Evolutionary conservation across 2,113 vertebrate genomes (phyloP).

Genomic region (Pristiophorus japonicus): DNA sequence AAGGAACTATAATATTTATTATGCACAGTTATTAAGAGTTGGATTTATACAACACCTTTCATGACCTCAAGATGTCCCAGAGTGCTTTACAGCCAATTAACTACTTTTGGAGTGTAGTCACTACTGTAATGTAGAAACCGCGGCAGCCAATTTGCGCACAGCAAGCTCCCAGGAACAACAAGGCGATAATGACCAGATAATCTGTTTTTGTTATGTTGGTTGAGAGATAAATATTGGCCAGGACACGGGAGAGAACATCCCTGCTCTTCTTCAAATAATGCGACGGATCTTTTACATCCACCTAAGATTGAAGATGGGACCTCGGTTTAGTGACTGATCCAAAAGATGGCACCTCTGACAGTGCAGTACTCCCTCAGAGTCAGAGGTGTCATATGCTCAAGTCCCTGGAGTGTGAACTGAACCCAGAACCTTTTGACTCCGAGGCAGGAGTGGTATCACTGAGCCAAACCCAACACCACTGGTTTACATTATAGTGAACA

Average conservation of each 20-base stretch:
- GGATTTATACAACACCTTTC: not conserved
- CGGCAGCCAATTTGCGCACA: too few species aligned
- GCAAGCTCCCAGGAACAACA: too few species aligned
- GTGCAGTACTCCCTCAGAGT: not conserved
- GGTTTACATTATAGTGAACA: not conserved
- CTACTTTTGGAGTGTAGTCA: too few species aligned
- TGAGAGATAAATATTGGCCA: not conserved
- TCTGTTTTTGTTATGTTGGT: not conserved
- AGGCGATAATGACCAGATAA: not conserved
- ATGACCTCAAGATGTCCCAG: not conserved
- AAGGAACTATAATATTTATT: not conserved
- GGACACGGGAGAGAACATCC: not conserved
- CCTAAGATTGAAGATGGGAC: not conserved
- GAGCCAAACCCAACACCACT: not conserved
- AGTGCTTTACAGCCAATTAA: not conserved
- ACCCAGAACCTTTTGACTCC: not conserved
- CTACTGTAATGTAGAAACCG: too few species aligned
- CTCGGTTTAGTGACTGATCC: not conserved
- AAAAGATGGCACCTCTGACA: not conserved
- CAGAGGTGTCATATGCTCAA: not conserved
- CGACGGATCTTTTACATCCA: not conserved
- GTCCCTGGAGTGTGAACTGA: not conserved
- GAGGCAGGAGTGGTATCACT: not conserved
- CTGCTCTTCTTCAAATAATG: not conserved
- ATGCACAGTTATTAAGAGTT: not conserved